Conservation (phyloP, 64 coral and sea anemone species). For the Platygyra sinensis region DNA sequence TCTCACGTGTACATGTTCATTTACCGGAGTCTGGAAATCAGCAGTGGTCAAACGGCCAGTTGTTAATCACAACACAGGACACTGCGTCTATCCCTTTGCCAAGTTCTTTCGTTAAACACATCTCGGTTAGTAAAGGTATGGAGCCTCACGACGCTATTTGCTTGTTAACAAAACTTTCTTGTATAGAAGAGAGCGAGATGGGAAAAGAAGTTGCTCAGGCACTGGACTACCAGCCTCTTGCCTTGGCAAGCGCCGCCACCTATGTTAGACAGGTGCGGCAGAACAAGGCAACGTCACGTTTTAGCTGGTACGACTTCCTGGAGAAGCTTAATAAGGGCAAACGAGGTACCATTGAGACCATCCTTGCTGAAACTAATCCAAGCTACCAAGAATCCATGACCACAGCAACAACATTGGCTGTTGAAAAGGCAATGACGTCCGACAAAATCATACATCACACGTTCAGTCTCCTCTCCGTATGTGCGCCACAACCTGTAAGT, state of each 20-base stretch:
- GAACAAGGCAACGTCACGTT: no score
- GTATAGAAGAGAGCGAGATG: background rate
- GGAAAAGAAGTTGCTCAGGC: background rate
- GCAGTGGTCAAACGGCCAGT: no score
- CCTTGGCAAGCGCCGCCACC: no score
- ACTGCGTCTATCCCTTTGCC: background rate
- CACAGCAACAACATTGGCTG: background rate
- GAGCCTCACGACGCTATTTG: background rate
- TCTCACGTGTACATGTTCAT: no score
- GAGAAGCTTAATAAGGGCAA: background rate
- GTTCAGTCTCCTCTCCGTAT: slow-evolving; percentile 9
- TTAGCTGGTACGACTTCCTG: no score
- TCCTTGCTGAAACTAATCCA: background rate
- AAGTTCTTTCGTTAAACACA: background rate
- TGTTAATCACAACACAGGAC: background rate
- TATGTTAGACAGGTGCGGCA: no score
- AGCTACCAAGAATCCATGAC: slow-evolving; percentile 5
- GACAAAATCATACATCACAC: background rate
- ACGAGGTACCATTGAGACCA: background rate
- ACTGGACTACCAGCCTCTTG: background rate
- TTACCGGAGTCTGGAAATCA: no score
- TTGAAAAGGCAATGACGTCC: background rate
- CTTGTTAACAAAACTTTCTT: background rate
- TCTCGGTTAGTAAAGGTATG: slow-evolving; percentile 14
- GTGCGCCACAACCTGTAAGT: background rate